Base-by-base conservation (phyloP, 2,888 invertebrate species). In the Mesodorylaimus sp. region DNA sequence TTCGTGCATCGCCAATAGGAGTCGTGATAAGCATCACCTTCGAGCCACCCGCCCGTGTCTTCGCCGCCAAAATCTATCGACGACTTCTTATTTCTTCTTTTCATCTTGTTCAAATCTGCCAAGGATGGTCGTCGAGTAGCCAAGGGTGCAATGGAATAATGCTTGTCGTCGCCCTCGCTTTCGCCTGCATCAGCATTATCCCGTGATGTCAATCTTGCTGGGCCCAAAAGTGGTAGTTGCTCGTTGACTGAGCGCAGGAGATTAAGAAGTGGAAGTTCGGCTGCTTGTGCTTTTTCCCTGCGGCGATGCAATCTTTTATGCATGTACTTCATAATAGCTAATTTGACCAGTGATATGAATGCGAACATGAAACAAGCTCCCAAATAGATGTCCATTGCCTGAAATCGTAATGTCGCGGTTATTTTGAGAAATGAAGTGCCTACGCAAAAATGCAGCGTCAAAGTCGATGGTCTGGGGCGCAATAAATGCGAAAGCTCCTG, bases 281-380 rank as follows among this genome's bases (percentile, higher is more conserved):
- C n/a, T n/a, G n/a, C n/a, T n/a, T n/a, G n/a, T n/a, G n/a, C n/a
- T n/a, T n/a, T n/a, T n/a, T n/a, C n/a, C n/a, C n/a, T n/a, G n/a
- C n/a, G n/a, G n/a, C n/a, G n/a, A n/a, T 57, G 42, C 19, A 63
- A 43, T 38, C 58, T 41, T 52, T 60, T 61, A 21, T 60, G 53
- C 60, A 61, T 60, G 52, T 61, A 62, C 52, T 62, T 62, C 23
- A 62, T 57, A 16, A 61, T 52, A 1, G 62, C 62, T 45, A 63
- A 52, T 50, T 63, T 63, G 50, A 63, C 61, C 19, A 62, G 55
- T 10, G 62, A 61, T 7, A 61, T 51, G 50, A 62, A 62, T 27
- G 61, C 62, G 43, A 62, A 62, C 54, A 57, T 55, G 54, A 62
- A 62, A 46, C 62, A 62, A 13, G 60, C 61, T 13, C 63, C 44